phyloP scores from a whole-genome alignment of 1,140 invertebrate species.

The Drosophila serrata region DNA sequence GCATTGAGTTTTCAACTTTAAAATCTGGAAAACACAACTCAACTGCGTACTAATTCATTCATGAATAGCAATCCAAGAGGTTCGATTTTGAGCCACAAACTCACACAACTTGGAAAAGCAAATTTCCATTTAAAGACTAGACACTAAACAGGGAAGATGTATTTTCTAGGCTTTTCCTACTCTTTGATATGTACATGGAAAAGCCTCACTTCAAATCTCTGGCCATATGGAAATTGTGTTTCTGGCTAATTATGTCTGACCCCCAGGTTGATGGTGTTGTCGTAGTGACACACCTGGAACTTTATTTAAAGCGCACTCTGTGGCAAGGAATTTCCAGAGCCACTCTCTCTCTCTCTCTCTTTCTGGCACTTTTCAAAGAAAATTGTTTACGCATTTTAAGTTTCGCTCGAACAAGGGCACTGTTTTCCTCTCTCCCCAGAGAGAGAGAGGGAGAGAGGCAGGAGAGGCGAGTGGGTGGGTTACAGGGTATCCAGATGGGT shows the following conservation, averaged over 20 bases:
- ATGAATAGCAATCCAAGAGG: conserved; percentile 1
- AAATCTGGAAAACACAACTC: background rate
- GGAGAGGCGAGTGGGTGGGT: too few species aligned
- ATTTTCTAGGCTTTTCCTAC: background rate
- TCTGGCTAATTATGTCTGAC: conserved; percentile 40
- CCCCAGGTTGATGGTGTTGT: background rate
- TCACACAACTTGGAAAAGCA: conserved; percentile 18
- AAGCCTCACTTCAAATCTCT: conserved; percentile 18
- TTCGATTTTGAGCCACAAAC: conserved; percentile 8
- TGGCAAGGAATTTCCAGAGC: conserved; percentile 1
- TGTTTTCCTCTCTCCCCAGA: too few species aligned
- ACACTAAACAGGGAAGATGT: too few species aligned
- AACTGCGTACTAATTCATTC: conserved; percentile 14
- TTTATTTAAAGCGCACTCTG: conserved; percentile 3
- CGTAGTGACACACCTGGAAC: background rate
- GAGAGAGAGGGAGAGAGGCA: too few species aligned
- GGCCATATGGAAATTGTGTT: conserved; percentile 40
- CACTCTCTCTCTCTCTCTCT: too few species aligned
- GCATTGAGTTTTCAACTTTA: conserved; percentile 9
- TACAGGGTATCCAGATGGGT: conserved; percentile 2
- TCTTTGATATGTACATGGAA: conserved; percentile 33
- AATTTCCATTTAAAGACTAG: conserved; percentile 31
- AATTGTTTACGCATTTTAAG: conserved; percentile 70
- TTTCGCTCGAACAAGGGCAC: conserved; percentile 19
- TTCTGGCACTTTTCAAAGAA: conserved; percentile 58